A percentile compares a stretch with the other conserved stretches of the same genome.
These are phyloP conservation scores for Cerceris ruficornis DNA, from an alignment of 2,888 invertebrate genomes.

Conservation along the genomic window DNA sequence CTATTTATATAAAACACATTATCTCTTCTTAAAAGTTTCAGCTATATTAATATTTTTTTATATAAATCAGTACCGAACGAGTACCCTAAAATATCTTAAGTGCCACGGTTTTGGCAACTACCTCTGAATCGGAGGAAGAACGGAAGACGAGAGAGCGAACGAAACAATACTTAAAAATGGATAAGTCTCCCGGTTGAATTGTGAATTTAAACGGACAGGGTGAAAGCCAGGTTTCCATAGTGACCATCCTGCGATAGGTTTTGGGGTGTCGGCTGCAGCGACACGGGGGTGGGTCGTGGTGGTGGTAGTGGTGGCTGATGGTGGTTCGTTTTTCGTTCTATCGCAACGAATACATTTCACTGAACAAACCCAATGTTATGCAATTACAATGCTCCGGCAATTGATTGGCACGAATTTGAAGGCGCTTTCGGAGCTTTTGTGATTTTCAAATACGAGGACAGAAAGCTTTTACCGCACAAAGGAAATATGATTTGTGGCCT, in stretches of 20 bases:
- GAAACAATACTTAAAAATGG: neutral
- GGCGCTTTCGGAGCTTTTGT: neutral
- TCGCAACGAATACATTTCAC: neutral
- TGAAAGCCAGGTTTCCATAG: constrained; percentile 4
- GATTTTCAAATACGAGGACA: neutral
- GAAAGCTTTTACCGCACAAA: neutral
- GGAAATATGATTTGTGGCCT: neutral
- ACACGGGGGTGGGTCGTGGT: neutral
- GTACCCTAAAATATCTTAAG: too few relatives aligned
- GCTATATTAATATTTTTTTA: too few relatives aligned
- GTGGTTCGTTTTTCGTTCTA: constrained; percentile 7
- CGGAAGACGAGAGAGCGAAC: neutral
- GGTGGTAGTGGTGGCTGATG: neutral
- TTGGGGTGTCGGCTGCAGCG: neutral
- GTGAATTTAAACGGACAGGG: constrained; percentile 4
- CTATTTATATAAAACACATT: too few relatives aligned
- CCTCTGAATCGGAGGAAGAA: neutral
- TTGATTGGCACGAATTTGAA: constrained; percentile 3
- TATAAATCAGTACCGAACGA: too few relatives aligned
- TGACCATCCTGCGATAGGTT: constrained; percentile 9
- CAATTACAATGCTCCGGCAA: neutral
- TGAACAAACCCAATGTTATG: constrained; percentile 6
- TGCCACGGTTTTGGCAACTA: too few relatives aligned
- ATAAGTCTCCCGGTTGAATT: neutral
- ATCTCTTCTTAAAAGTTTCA: too few relatives aligned